Base-by-base conservation (phyloP, 2,797 vertebrate species). In the Characodon lateralis region DNA sequence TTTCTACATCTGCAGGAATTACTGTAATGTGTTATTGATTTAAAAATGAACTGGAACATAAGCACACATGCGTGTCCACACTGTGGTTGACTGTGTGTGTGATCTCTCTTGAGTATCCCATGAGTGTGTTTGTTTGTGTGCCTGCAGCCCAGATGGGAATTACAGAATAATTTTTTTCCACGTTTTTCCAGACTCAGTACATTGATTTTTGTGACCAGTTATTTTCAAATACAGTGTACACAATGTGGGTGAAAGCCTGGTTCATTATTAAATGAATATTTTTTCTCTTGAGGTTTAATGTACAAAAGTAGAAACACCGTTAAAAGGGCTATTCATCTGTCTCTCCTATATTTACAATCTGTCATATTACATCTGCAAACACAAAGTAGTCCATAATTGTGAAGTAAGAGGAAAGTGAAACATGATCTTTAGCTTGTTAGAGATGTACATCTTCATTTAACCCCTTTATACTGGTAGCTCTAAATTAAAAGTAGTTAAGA, bases 1-100 rank as follows among this genome's bases (percentile, higher is more conserved):
- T 26, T 72, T 76, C 80, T 48, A 41, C 84, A 76, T 86, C 80
- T 83, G 71, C 80, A 76, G 83, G 82, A 91, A 80, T 82, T 41
- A 53, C 87, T 85, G 78, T 92, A 92, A 94, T 93, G 88, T 86
- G 78, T 88, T 93, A 92, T 94, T 35, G 91, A 94, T 94, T 76
- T 20, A 75, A 89, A 85, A 81, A 78, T 31, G 71, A 78, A 73
- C 78, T 26, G 35, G n/a, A 35, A 56, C 55, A 68, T 82, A 79
- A 76, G 81, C 77, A n/a, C 86, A 73, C 77, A 43, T 43, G 74
- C 73, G 85, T 87, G 79, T 85, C 78, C 43, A 35, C n/a, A 50
- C 78, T 63, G 77, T 71, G 84, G 77, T 51, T 1, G 63, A 6
- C 68, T 78, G 7, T 39, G 74, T 51, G 71, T 73, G 63, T 53